Percentiles rank a stretch among this genome's conserved stretches.
These are phyloP conservation scores for Diadegma fenestrale DNA, from an alignment of 2,888 invertebrate genomes.

Conservation along the genomic window DNA sequence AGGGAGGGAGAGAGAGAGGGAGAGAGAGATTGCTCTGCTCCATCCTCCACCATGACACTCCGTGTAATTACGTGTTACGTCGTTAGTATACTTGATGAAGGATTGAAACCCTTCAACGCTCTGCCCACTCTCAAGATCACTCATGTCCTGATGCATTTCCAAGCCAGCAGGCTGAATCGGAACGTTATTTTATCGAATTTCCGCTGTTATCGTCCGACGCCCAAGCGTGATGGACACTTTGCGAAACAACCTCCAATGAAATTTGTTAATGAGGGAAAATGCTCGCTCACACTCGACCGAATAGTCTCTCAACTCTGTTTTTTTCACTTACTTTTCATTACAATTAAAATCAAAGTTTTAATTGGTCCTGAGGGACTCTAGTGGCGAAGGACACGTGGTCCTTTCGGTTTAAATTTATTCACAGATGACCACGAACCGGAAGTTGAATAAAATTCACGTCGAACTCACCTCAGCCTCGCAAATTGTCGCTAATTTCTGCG, in stretches of 20 bases:
- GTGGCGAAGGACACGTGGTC: not conserved
- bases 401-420: not conserved
- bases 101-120: constrained; percentile 24
- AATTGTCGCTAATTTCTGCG: not conserved
- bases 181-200: constrained; percentile 29
- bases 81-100: constrained; percentile 46
- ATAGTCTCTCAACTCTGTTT: not conserved
- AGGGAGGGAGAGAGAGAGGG: constrained; percentile 1
- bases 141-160: constrained; percentile 14
- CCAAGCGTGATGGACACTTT: constrained; percentile 16
- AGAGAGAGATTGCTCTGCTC: constrained; percentile 10
- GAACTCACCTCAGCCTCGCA: too few species aligned
- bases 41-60: not conserved
- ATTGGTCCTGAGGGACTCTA: not conserved
- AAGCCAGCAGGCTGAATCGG: not conserved
- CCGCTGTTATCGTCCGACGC: not conserved
- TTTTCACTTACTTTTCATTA: not conserved
- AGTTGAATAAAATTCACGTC: not conserved
- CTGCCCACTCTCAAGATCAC: not conserved
- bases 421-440: not conserved
- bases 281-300: not conserved
- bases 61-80: constrained; percentile 46
- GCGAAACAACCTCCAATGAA: not conserved
- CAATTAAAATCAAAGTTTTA: not conserved
- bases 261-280: constrained; percentile 2